These are phyloP conservation scores for Dynastes maya DNA, from an alignment of 2,888 invertebrate species.

Conservation along the genomic window DNA sequence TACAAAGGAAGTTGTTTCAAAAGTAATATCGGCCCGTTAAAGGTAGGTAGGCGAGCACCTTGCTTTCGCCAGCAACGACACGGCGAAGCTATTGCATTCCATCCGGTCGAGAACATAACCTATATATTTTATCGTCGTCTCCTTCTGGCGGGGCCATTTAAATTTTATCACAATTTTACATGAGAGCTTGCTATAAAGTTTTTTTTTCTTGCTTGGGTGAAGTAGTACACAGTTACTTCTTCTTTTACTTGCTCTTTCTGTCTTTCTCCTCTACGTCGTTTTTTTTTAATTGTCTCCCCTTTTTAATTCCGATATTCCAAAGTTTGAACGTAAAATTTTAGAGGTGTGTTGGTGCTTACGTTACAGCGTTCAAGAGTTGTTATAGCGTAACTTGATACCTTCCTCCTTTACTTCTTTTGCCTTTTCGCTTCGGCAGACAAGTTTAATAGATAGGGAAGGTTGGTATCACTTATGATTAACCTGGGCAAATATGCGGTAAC, in stretches of 20 bases:
- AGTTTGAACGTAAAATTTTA: slow-evolving; percentile 30
- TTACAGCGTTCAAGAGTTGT: too few species aligned
- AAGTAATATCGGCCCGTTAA: slow-evolving; percentile 30
- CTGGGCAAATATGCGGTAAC: too few species aligned
- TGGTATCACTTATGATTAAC: too few species aligned
- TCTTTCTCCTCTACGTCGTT: too few species aligned
- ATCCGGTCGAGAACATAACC: slow-evolving; percentile 25
- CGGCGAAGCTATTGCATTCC: slow-evolving; percentile 17
- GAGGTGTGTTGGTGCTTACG: not conserved
- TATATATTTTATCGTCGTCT: slow-evolving; percentile 36
- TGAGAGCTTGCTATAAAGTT: slow-evolving; percentile 25
- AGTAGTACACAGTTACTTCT: not conserved
- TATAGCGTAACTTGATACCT: too few species aligned
- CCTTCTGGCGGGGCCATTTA: slow-evolving; percentile 20
- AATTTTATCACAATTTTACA: slow-evolving; percentile 41
- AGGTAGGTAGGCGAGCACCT: slow-evolving; percentile 5
- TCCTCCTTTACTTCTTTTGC: too few species aligned
- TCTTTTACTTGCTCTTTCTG: not conserved
- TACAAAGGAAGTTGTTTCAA: slow-evolving; percentile 20
- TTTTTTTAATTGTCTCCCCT: slow-evolving; percentile 22
- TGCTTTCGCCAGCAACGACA: not conserved
- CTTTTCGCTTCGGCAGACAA: too few species aligned
- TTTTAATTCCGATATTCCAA: slow-evolving; percentile 29
- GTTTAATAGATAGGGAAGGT: too few species aligned
- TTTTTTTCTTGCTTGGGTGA: not conserved